Conservation (phyloP, 2,113 vertebrate species). For the rat (Rattus norvegicus) region GRCr8 NC_086035.1:15376001-15376500, state of each 20-base stretch:
- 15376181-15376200: no score
- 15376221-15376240: not conserved
- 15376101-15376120: no score
- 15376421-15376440: not conserved
- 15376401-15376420: not conserved
- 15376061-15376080: no score
- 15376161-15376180: no score
- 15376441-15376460: not conserved
- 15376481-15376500: conserved; percentile 26
- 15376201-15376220: no score
- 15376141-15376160: no score
- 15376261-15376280: not conserved
- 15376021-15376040: no score
- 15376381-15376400: not conserved
- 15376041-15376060: no score
- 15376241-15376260: not conserved
- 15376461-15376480: conserved; percentile 44
- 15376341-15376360: not conserved
- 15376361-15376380: not conserved
- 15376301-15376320: not conserved
- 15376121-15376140: no score
- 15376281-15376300: not conserved
- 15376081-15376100: no score
- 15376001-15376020: no score
- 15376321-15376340: not conserved